Evolutionary conservation across 2,113 vertebrate species (phyloP), one percentile per base, ranked within the genome.

Genomic region (Osmerus mordax): DNA sequence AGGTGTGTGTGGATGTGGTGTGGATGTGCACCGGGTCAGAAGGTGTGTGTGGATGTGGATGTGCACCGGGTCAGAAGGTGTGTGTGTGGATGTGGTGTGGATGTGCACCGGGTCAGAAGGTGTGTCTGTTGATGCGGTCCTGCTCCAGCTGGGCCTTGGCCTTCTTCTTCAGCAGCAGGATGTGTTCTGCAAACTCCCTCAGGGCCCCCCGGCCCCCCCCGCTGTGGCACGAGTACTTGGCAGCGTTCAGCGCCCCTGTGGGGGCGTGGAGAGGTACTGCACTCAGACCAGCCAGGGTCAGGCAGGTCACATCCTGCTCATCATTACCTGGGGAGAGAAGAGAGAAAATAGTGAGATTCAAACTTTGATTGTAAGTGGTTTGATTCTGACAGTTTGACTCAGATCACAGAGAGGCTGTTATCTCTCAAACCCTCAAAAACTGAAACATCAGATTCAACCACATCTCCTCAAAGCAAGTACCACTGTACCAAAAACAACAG

Each of bases 151-250:
- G 70, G 1, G 78, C 77, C 47, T 88, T 93, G 13, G 92, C 90
- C 62, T 91, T 93, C 60, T 94, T 85, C 13, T 92, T 88, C 32
- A 95, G 87, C 19, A 91, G 88, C 29, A 92, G 92, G 69, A 99
- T 93, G 87, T 96, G 91, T 5, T 98, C 94, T 0, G 91, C 88
- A 6, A 99, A 98, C 86, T 99, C 95, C n/a, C 92, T 80, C 66
- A 97, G 52, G 0, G 95, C 94, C 0, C 96, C 95, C 0, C 53
- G 84, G 12, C 96, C 97, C 0, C 93, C 94, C 0, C 0, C 36
- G 0, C 71, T 81, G 65, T 66, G 89, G 75, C 97, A 98, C 0
- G 90, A 90, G 74, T 96, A 98, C 13, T 90, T 93, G 0, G 94
- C 91, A 0, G 94, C 93, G 9, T 94, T 93, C 64, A 89, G 85